These are phyloP conservation scores for Chinchilla lanigera DNA, from an alignment of 2,113 vertebrate genomes.

Conservation along the genomic window DNA sequence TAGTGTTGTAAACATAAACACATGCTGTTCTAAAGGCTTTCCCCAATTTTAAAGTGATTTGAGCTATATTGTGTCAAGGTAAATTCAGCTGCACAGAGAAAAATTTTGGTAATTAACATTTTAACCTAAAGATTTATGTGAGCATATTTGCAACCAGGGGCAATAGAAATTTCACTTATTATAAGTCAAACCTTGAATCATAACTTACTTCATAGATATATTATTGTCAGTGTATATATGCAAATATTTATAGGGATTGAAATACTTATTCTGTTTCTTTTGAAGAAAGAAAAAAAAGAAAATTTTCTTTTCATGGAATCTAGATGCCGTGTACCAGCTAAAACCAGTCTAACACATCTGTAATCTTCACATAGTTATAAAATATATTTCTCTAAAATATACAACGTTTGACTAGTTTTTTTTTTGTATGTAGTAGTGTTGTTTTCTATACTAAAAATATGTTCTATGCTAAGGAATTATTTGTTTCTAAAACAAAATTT, in stretches of 20 bases:
- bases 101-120: background rate
- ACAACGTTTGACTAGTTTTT: conserved; percentile 43
- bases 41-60: conserved; percentile 58
- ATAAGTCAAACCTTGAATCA: background rate
- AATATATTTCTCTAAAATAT: conserved; percentile 12
- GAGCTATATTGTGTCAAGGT: background rate
- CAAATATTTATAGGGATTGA: background rate
- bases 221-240: background rate
- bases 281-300: conserved; percentile 48
- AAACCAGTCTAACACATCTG: conserved; percentile 36
- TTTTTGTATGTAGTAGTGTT: conserved; percentile 9
- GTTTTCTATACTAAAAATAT: conserved; percentile 17
- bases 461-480: background rate
- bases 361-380: conserved; percentile 14
- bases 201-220: background rate
- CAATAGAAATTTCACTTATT: conserved; percentile 28
- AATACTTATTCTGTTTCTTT: conserved; percentile 40
- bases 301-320: conserved; percentile 19
- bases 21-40: conserved; percentile 7
- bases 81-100: conserved; percentile 27
- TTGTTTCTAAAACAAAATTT: conserved; percentile 45
- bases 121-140: conserved; percentile 44
- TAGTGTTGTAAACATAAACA: conserved; percentile 28
- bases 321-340: conserved; percentile 47
- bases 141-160: conserved; percentile 30